Evolutionary conservation across 2,888 invertebrate species (phyloP).

Genomic region (Phaonia tiefii): DNA sequence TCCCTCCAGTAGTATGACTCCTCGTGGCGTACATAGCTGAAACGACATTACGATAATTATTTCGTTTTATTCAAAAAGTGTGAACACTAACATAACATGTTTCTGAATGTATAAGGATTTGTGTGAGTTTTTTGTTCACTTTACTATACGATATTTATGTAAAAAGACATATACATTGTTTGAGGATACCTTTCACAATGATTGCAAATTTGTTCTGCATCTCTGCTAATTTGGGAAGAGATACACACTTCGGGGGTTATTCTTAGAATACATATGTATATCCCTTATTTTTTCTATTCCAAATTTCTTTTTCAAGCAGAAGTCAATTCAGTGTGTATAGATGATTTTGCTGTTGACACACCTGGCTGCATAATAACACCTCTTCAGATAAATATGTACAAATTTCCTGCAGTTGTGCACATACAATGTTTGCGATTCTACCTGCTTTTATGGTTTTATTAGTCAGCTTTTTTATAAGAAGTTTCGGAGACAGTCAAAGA

Average conservation of each 20-base stretch:
- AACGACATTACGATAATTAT: conserved; percentile 62
- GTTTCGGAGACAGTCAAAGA: no score
- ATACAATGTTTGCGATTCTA: no score
- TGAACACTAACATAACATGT: conserved; percentile 17
- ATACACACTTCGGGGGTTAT: neutral
- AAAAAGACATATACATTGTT: conserved; percentile 42
- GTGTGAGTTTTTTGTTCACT: conserved; percentile 16
- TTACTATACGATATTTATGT: conserved; percentile 29
- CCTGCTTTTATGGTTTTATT: no score
- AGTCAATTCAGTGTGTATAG: no score
- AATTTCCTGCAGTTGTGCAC: no score
- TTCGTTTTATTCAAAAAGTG: conserved; percentile 40
- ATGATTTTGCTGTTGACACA: no score
- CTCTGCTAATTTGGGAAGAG: conserved; percentile 31
- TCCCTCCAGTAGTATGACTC: neutral
- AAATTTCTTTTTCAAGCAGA: no score
- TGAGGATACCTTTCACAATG: conserved; percentile 50
- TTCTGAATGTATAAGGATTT: neutral
- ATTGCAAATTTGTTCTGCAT: conserved; percentile 58
- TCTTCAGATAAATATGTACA: no score
- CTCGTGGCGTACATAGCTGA: conserved; percentile 6
- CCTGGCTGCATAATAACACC: no score
- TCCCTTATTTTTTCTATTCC: neutral
- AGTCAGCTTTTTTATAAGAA: no score
- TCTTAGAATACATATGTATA: neutral